Conservation (phyloP, 2,797 vertebrate species). For the Lindbergichthys nudifrons region DNA sequence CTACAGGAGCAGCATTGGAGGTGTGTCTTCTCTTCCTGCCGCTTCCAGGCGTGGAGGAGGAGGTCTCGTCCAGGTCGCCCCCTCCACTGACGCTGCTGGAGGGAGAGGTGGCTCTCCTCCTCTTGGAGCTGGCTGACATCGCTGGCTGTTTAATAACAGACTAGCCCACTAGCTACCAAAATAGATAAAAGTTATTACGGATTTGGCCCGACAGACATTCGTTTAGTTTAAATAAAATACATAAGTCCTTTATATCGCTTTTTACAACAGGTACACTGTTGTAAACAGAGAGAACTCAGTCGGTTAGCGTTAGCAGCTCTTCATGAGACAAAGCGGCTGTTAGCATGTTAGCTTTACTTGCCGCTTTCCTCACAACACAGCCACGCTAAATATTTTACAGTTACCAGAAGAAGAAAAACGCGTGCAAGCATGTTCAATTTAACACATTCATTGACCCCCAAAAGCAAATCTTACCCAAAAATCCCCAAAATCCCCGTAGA, state of each 20-base stretch:
- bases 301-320: conserved; percentile 35
- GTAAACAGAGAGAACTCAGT: background rate
- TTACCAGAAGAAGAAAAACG: background rate
- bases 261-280: background rate
- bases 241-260: rapidly evolving
- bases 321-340: conserved; percentile 73
- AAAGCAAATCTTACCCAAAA: conserved; percentile 49
- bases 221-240: background rate
- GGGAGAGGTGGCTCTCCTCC: conserved; percentile 96
- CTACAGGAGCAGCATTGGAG: conserved; percentile 91
- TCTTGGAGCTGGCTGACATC: conserved; percentile 93
- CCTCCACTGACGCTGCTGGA: conserved; percentile 95
- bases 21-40: conserved; percentile 92
- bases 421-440: rapidly evolving
- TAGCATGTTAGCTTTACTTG: conserved; percentile 57
- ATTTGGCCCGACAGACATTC: rapidly evolving
- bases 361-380: conserved; percentile 16
- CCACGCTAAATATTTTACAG: background rate
- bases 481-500: conserved; percentile 43
- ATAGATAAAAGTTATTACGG: background rate
- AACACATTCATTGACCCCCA: rapidly evolving
- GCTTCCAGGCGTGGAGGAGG: conserved; percentile 90
- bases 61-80: conserved; percentile 93
- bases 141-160: conserved; percentile 47
- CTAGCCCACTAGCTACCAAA: conserved; percentile 60